Evolutionary conservation across 2,888 invertebrate genomes (phyloP), one percentile per base, ranked within the genome.

Genomic region (Cantharis rustica): DNA sequence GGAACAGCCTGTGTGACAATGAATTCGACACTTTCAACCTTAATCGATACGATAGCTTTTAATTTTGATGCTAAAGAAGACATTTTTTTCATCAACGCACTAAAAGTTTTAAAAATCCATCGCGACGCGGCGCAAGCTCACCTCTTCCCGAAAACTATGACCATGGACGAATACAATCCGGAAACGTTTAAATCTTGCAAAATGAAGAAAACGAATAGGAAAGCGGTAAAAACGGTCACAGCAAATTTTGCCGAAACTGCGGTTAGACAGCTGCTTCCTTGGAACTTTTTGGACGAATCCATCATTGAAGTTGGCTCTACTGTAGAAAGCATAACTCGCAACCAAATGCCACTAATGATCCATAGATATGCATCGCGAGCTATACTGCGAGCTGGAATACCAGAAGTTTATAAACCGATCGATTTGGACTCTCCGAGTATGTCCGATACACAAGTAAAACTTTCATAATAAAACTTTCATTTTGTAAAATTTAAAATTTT

Each of bases 1-100:
- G 89, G 90, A 0, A 88, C 89, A 68, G 92, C 92, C 1, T 92
- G 92, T 81, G 89, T 93, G n/a, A 89, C 92, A 72, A 92, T 93
- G 90, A 89, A 93, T 76, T 84, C 91, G 0, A 91, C 90, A 75
- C 83, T 92, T 0, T 90, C 90, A n/a, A 90, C 92, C 0, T 86
- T 93, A 79, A 90, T 92, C 0, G 88, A 88, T 0, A 88, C 89
- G 0, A 86, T 93, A 13, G 89, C 88, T 0, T 87, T 87, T 47
- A 93, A 92, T 88, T 86, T 91, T 88, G 85, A 87, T 87, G 81
- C 90, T 86, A 73, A 84, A 82, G 78, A 91, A 86, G 27, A 88
- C 86, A 79, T 91, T 73, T 92, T 91, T 82, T 88, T 87, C 78
- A 87, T 93, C 7, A 93, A 93, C 82, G 92, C 91, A 2, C 89